Evolutionary conservation across 2,113 vertebrate species (phyloP).

Genomic region (Benitochromis conjunctus): DNA sequence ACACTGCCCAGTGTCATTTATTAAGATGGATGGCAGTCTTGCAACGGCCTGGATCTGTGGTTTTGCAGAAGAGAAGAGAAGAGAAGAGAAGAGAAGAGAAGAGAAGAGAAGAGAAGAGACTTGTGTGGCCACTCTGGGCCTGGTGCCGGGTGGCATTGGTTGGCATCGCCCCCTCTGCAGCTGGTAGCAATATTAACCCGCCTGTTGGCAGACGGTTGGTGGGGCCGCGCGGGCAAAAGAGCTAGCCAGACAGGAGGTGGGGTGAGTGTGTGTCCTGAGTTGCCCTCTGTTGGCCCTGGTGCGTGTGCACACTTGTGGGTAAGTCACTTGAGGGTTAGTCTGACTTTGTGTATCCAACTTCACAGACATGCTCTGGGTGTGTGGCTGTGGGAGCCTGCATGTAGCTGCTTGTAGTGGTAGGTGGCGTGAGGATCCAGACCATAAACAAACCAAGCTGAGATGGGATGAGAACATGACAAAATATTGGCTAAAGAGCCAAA

Average conservation of each 20-base stretch:
- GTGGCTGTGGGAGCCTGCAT: background rate
- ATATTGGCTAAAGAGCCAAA: background rate
- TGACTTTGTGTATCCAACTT: slow-evolving; percentile 7
- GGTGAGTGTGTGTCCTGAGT: slow-evolving; percentile 32
- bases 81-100: background rate
- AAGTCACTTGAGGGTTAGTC: slow-evolving; percentile 18
- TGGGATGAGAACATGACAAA: slow-evolving; percentile 22
- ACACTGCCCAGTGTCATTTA: background rate
- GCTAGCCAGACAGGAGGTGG: slow-evolving; percentile 22
- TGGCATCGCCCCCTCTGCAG: slow-evolving; percentile 51
- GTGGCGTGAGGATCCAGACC: slow-evolving; percentile 8
- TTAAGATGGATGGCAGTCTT: slow-evolving; percentile 13
- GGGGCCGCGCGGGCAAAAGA: slow-evolving; percentile 8
- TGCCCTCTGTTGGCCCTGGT: slow-evolving; percentile 31
- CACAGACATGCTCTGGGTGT: background rate
- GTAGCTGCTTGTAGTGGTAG: slow-evolving; percentile 11
- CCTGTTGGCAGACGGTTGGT: slow-evolving; percentile 45
- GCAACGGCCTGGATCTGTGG: background rate
- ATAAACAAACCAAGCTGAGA: slow-evolving; percentile 12
- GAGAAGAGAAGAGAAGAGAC: background rate
- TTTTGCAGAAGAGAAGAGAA: background rate
- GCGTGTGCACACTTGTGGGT: slow-evolving; percentile 1
- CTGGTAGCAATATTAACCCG: slow-evolving; percentile 66
- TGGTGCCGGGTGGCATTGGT: slow-evolving; percentile 45
- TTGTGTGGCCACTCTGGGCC: slow-evolving; percentile 51